Conservation (phyloP, 2,888 invertebrate genomes). For the Macropis europaea region DNA sequence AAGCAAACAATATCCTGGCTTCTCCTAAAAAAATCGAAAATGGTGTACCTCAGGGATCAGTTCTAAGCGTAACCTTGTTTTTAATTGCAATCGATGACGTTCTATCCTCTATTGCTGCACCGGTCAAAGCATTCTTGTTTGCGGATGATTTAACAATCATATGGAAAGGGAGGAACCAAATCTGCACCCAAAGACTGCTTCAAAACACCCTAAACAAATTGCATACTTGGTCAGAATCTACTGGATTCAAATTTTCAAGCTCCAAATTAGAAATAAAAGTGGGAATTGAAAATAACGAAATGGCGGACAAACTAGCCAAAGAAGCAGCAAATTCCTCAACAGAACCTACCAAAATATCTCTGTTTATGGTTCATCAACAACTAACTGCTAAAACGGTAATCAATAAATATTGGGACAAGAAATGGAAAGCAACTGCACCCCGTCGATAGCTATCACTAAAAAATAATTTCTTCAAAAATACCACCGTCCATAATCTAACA, state of each 20-base stretch:
- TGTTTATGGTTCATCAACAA: too few relatives aligned
- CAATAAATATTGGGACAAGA: too few relatives aligned
- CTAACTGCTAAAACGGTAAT: too few relatives aligned
- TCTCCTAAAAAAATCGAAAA: background rate
- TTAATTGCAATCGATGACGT: background rate
- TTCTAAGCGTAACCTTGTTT: background rate
- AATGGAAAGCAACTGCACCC: too few relatives aligned
- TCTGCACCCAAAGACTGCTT: background rate
- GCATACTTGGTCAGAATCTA: background rate
- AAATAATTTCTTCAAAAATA: too few relatives aligned
- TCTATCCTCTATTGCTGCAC: background rate
- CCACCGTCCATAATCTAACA: too few relatives aligned
- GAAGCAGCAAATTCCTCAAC: too few relatives aligned
- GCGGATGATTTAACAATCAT: background rate
- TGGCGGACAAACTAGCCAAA: too few relatives aligned
- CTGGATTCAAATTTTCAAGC: background rate
- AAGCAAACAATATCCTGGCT: background rate
- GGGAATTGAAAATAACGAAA: too few relatives aligned
- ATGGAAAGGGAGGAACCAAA: background rate
- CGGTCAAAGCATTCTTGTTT: background rate
- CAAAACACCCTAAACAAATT: background rate
- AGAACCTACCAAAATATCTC: too few relatives aligned
- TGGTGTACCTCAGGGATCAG: background rate
- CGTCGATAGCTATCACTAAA: too few relatives aligned
- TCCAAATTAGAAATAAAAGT: too few relatives aligned